phyloP scores from a whole-genome alignment of 2,113 vertebrate genomes.

The Mirounga angustirostris region DNA sequence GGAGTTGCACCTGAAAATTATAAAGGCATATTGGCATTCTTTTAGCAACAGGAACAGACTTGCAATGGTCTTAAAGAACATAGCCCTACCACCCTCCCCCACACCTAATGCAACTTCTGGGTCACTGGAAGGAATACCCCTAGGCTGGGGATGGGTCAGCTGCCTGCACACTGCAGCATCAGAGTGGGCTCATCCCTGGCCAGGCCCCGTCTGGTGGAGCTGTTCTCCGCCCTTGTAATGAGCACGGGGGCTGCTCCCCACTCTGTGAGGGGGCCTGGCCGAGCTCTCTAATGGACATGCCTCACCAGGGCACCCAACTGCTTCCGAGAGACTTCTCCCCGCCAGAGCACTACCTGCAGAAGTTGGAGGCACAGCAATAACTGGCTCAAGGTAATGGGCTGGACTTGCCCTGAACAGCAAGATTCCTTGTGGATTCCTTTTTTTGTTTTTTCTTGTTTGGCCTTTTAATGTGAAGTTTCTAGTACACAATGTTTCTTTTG shows the following conservation, averaged over 20 bases:
- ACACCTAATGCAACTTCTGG: not conserved
- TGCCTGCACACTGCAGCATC: not conserved
- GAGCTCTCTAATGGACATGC: not conserved
- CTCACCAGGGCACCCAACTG: fast-evolving
- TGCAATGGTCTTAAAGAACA: not conserved
- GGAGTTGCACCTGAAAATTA: not conserved
- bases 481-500: not conserved
- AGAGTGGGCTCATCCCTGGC: too few relatives aligned
- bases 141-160: not conserved
- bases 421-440: not conserved
- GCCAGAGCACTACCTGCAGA: not conserved
- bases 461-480: not conserved
- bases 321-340: not conserved
- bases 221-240: not conserved
- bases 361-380: not conserved
- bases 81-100: not conserved
- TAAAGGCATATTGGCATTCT: too few relatives aligned
- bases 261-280: not conserved
- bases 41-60: not conserved
- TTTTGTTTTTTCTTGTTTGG: not conserved
- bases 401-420: not conserved
- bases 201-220: not conserved
- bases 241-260: not conserved
- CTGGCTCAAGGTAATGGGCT: not conserved
- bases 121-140: not conserved